A percentile compares a stretch with the other conserved stretches of the same genome.
These are phyloP conservation scores for Somateria mollissima DNA, from an alignment of 2,797 vertebrate species.

Conservation along the genomic window DNA sequence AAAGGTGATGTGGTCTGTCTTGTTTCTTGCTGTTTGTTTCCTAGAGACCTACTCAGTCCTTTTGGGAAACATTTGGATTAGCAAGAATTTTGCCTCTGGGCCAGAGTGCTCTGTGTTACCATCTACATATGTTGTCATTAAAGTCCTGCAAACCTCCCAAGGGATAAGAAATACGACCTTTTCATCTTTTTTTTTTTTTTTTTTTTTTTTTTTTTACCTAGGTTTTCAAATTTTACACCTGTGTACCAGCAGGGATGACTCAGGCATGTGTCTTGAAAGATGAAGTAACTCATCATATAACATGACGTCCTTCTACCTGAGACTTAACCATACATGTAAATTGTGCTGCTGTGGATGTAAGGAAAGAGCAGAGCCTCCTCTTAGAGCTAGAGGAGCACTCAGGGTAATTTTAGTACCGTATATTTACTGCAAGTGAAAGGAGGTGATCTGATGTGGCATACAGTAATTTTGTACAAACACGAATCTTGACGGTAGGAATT, in stretches of 20 bases:
- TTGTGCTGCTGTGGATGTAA: not conserved
- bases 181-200: not conserved
- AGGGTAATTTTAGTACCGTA: not conserved
- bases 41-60: not conserved
- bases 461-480: not conserved
- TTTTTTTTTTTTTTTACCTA: not conserved
- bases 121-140: not conserved
- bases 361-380: not conserved
- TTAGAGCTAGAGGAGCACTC: not conserved
- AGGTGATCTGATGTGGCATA: not conserved
- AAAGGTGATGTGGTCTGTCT: slow-evolving; percentile 30
- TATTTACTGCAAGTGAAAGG: not conserved
- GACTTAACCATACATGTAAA: not conserved
- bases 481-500: not conserved
- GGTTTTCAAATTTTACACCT: not conserved
- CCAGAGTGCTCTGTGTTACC: not conserved
- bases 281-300: not conserved
- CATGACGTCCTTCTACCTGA: not conserved
- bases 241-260: not conserved
- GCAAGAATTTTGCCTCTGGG: not conserved
- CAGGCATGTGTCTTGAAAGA: not conserved
- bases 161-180: not conserved
- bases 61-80: not conserved
- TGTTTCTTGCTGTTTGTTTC: slow-evolving; percentile 9
- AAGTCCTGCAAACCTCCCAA: not conserved